These are phyloP conservation scores for Porites lutea DNA, from an alignment of 64 coral and sea anemone genomes.

Conservation along the genomic window DNA sequence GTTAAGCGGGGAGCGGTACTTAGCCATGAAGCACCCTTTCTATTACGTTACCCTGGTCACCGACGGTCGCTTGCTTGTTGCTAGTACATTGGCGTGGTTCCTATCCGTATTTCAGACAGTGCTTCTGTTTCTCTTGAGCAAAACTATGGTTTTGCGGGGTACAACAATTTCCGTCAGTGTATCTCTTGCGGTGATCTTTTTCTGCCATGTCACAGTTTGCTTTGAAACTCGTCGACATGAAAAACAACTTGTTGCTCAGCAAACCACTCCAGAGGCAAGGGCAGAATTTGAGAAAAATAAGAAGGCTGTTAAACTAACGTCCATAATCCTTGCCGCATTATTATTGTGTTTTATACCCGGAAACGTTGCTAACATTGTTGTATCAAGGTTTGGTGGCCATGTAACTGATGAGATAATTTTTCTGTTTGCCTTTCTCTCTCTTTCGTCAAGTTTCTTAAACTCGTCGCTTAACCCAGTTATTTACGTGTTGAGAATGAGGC, in stretches of 20 bases:
- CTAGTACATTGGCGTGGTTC: neutral
- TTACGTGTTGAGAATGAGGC: too few species aligned
- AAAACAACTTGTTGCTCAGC: neutral
- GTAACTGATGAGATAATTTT: too few species aligned
- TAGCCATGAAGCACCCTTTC: slow-evolving; percentile 15
- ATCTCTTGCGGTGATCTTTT: neutral
- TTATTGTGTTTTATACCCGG: neutral
- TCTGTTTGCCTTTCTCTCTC: too few species aligned
- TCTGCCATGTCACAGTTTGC: neutral
- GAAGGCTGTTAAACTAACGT: neutral
- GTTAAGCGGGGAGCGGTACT: neutral
- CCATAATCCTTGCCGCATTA: neutral
- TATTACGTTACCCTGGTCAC: neutral
- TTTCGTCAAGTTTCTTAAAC: too few species aligned
- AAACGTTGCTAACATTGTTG: neutral
- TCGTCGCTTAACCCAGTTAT: too few species aligned
- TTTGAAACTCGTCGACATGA: neutral
- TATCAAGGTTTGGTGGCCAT: too few species aligned
- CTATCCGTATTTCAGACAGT: neutral
- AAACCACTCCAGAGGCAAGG: neutral
- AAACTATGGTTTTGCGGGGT: neutral
- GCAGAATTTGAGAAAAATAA: neutral
- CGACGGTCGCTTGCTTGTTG: neutral
- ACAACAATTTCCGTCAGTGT: neutral
- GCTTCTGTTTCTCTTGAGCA: neutral